Evolutionary conservation across 2,113 vertebrate species (phyloP).

Genomic region (Benitochromis conjunctus): DNA sequence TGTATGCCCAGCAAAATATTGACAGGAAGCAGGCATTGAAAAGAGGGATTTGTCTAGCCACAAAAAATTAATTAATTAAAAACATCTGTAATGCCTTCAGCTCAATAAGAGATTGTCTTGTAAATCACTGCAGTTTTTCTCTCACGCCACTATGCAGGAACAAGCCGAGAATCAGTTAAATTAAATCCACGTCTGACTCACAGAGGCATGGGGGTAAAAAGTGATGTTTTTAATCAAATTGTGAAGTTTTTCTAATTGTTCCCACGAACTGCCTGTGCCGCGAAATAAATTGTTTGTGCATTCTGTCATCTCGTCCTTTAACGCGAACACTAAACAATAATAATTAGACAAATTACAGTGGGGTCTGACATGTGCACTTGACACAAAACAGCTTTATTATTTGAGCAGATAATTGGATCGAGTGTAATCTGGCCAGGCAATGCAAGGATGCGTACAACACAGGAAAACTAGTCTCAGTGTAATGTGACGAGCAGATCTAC

Average conservation of each 20-base stretch:
- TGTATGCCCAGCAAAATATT: background rate
- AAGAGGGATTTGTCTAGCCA: background rate
- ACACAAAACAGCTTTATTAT: constrained; percentile 13
- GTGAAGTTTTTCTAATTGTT: background rate
- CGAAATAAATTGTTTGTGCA: background rate
- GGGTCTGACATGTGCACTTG: background rate
- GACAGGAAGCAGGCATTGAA: background rate
- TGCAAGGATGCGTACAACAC: background rate
- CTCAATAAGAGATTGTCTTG: background rate
- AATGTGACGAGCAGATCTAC: background rate
- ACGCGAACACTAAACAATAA: background rate
- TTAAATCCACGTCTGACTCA: background rate
- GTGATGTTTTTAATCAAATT: background rate
- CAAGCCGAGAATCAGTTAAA: background rate
- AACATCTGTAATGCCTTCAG: background rate
- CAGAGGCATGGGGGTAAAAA: background rate
- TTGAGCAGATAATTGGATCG: background rate
- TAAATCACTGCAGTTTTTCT: background rate
- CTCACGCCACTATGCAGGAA: background rate
- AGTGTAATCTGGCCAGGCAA: background rate
- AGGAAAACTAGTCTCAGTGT: background rate
- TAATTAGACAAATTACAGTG: constrained; percentile 32
- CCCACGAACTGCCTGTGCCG: background rate
- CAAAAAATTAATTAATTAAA: background rate
- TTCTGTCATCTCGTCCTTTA: background rate